Base-by-base conservation (phyloP, 2,888 invertebrate species). In the Limenitis camilla region DNA sequence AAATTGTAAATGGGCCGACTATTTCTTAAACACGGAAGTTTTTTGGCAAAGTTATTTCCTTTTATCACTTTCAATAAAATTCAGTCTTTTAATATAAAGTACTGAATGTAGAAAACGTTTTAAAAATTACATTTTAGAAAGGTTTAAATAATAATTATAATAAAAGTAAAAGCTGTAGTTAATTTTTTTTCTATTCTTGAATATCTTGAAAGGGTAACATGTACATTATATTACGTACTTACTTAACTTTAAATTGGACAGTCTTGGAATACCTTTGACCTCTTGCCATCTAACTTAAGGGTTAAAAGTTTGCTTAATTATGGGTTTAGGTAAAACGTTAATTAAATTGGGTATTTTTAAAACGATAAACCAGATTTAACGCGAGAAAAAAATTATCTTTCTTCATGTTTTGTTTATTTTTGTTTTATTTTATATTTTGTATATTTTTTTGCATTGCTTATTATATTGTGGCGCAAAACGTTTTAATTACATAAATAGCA, bases 231-330 rank as follows among this genome's bases (percentile, higher is more conserved):
- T 9, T 28, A 32, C 7, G 7, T 11, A 33, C 35, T 42, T 52
- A 10, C 49, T 55, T 52, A 49, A 52, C 48, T 52, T 19, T 49
- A 33, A 39, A 52, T 38, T 43, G 48, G 40, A 33, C 30, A 40
- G 10, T 40, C 39, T 39, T 51, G 31, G 36, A 43, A 33, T 36
- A 48, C 10, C 10, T 48, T 38, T 38, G 36, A 53, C 43, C 36
- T 47, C 42, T 35, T 28, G 36, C 33, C 31, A 7, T 32, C 42
- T 29, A 29, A 33, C 40, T 40, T 48, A 19, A 44, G 6, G 31
- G 11, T 30, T 19, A 53, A 46, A 49, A 44, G 44, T 53, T 49
- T 29, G 32, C 39, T 48, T 45, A 49, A 49, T 47, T 47, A 31
- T 33, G 30, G 42, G 8, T 32, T 31, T 35, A 36, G n/a, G 11